Conservation (phyloP, 2,797 vertebrate genomes). For the Enteromius mattozi region DNA sequence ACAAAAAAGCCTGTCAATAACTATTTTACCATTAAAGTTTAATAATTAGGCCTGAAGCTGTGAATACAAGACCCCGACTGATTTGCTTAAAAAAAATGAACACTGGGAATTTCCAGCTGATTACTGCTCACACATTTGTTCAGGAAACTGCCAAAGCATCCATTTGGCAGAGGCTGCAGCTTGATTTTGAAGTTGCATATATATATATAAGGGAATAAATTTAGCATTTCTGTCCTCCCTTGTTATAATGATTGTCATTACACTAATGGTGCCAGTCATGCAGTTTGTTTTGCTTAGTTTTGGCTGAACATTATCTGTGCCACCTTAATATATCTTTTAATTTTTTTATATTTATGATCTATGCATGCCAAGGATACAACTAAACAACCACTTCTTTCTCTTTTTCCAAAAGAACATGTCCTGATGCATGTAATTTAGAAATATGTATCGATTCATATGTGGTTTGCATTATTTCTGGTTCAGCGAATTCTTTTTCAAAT, state of each 20-base stretch:
- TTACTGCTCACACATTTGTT: background rate
- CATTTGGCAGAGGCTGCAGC: background rate
- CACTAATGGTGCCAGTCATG: background rate
- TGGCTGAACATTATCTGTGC: background rate
- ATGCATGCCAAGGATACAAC: background rate
- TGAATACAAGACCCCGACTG: background rate
- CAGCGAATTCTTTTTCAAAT: background rate
- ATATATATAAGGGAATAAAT: no score
- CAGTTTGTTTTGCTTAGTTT: background rate
- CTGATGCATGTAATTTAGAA: background rate
- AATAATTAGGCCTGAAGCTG: background rate
- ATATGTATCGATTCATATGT: background rate
- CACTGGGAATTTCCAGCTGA: background rate
- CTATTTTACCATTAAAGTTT: background rate
- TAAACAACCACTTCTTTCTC: background rate
- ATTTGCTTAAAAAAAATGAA: background rate
- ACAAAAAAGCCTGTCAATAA: background rate
- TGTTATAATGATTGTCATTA: constrained; percentile 11
- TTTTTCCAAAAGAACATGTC: background rate
- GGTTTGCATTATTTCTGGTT: no score
- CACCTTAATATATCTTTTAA: background rate
- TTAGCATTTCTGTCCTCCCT: background rate
- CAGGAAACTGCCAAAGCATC: constrained; percentile 1
- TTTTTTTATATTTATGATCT: no score
- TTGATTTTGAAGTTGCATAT: background rate